phyloP scores from a whole-genome alignment of 2,888 invertebrate species.

The Noctuana brunneofusca region DNA sequence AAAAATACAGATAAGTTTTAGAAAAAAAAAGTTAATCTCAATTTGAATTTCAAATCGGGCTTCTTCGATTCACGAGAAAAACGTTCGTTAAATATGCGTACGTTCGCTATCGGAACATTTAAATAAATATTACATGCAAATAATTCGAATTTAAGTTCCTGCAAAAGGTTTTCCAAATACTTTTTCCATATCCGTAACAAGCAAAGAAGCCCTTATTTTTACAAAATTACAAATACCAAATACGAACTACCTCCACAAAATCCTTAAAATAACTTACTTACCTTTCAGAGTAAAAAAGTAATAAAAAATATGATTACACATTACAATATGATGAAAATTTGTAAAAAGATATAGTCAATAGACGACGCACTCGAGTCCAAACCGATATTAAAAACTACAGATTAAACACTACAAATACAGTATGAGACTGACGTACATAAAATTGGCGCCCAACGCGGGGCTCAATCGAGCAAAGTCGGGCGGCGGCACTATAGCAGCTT shows the following conservation, averaged over 20 bases:
- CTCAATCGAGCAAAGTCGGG: slow-evolving; percentile 57
- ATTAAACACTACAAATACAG: slow-evolving; percentile 29
- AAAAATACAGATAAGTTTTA: slow-evolving; percentile 19
- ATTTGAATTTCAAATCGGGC: slow-evolving; percentile 21
- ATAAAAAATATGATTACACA: slow-evolving; percentile 22
- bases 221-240: slow-evolving; percentile 14
- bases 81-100: neutral
- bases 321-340: slow-evolving; percentile 23
- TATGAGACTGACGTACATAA: slow-evolving; percentile 24
- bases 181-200: neutral
- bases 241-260: slow-evolving; percentile 26
- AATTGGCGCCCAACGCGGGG: slow-evolving; percentile 36
- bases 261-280: slow-evolving; percentile 25
- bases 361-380: slow-evolving; percentile 20
- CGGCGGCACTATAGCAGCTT: slow-evolving; percentile 60
- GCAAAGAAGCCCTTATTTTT: slow-evolving; percentile 29
- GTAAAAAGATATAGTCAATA: slow-evolving; percentile 27
- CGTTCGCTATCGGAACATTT: neutral
- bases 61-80: slow-evolving; percentile 14
- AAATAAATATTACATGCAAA: slow-evolving; percentile 12
- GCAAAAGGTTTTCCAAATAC: neutral
- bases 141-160: neutral
- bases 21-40: neutral
- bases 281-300: slow-evolving; percentile 18
- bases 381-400: slow-evolving; percentile 31